A percentile compares a stretch with the other conserved stretches of the same genome.
These are phyloP conservation scores for Heteractis magnifica DNA, from an alignment of 92 coral and sea anemone genomes.

Conservation along the genomic window DNA sequence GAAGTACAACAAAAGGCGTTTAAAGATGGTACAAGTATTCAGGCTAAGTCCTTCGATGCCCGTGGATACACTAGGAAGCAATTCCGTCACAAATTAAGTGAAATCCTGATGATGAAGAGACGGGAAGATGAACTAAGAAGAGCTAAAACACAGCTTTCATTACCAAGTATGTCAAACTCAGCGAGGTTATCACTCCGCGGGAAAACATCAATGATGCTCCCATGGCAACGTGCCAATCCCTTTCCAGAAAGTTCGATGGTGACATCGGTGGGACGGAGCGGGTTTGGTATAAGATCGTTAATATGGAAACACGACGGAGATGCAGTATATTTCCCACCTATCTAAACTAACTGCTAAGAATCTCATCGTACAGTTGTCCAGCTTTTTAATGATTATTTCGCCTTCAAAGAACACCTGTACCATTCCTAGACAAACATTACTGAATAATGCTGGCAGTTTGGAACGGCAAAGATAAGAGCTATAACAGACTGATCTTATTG, in stretches of 20 bases:
- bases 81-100: conserved; percentile 52
- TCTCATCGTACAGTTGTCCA: background rate
- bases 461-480: background rate
- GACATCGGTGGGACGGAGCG: conserved; percentile 12
- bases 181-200: conserved; percentile 17
- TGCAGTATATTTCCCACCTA: conserved; percentile 71
- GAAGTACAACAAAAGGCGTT: conserved; percentile 62
- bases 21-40: conserved; percentile 31
- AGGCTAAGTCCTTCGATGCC: background rate
- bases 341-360: conserved; percentile 22
- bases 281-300: conserved; percentile 32
- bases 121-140: conserved; percentile 62
- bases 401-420: background rate
- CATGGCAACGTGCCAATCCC: background rate
- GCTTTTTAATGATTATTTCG: background rate
- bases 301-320: conserved; percentile 66
- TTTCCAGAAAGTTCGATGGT: conserved; percentile 17
- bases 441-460: background rate
- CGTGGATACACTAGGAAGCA: conserved; percentile 58
- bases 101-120: conserved; percentile 46
- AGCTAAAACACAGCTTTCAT: conserved; percentile 55
- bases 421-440: background rate
- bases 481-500: background rate
- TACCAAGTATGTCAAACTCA: conserved; percentile 47
- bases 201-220: background rate